A percentile compares a stretch with the other conserved stretches of the same genome.
Evolutionary conservation across 1,140 invertebrate genomes (phyloP).

Genomic region (Drosophila sucinea): DNA sequence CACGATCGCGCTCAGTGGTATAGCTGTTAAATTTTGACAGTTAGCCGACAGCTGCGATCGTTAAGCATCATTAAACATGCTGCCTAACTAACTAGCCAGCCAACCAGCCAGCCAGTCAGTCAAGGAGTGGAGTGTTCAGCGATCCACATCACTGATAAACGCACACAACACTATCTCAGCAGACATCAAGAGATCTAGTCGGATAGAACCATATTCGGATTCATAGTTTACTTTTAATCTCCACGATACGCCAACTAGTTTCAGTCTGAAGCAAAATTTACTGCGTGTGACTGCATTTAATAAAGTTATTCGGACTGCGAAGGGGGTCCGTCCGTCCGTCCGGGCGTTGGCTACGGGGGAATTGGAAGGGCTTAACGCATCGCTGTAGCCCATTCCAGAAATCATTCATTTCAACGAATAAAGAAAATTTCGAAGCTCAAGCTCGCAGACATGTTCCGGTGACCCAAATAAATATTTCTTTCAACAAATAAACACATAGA

Average conservation of each 20-base stretch:
- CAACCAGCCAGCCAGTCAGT: constrained; percentile 6
- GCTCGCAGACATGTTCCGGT: constrained; percentile 35
- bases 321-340: too few relatives aligned
- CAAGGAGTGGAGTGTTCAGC: constrained; percentile 48
- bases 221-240: constrained; percentile 7
- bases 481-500: constrained; percentile 34
- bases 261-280: constrained; percentile 12
- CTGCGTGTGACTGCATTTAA: constrained; percentile 52
- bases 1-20: constrained; percentile 32
- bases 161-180: constrained; percentile 24
- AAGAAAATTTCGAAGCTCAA: constrained; percentile 36
- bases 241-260: constrained; percentile 10
- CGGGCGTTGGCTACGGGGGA: background rate
- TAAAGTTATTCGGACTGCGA: constrained; percentile 28
- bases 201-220: constrained; percentile 28
- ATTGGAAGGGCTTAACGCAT: constrained; percentile 24
- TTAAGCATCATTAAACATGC: constrained; percentile 63
- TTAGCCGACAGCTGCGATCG: constrained; percentile 61
- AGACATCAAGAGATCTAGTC: constrained; percentile 21
- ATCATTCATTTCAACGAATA: constrained; percentile 54
- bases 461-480: constrained; percentile 55
- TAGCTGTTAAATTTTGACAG: constrained; percentile 65
- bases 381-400: constrained; percentile 31
- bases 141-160: constrained; percentile 55
- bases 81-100: constrained; percentile 47